Conservation (phyloP, 1,140 invertebrate genomes). For the Lepidurus arcticus region DNA sequence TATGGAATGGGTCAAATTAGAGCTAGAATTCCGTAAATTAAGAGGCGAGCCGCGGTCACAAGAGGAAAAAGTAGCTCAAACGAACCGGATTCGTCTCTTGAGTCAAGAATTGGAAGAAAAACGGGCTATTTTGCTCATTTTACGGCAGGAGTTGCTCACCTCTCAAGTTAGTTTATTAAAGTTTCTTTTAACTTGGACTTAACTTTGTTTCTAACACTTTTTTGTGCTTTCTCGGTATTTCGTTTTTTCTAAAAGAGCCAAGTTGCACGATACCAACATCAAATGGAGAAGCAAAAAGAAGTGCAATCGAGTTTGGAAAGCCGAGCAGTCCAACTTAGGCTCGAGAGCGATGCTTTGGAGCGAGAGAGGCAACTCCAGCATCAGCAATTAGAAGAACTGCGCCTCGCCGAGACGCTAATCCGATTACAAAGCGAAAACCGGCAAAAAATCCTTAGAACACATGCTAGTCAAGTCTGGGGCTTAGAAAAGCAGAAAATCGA, state of each 20-base stretch:
- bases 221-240: neutral
- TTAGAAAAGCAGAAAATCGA: neutral
- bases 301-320: conserved; percentile 2
- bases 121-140: conserved; percentile 5
- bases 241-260: neutral
- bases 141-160: neutral
- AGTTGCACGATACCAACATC: neutral
- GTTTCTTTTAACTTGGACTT: neutral
- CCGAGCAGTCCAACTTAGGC: neutral
- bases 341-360: conserved; percentile 1
- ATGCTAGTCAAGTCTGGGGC: conserved; percentile 1
- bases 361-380: conserved; percentile 4
- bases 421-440: conserved; percentile 1
- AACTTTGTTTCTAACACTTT: neutral
- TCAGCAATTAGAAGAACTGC: conserved; percentile 3
- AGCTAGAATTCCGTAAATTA: neutral
- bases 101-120: neutral
- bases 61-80: neutral
- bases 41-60: neutral
- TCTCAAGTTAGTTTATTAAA: neutral
- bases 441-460: neutral
- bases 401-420: neutral
- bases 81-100: neutral
- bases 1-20: neutral
- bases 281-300: conserved; percentile 5